Percentiles rank a stretch among this genome's conserved stretches.
These are phyloP conservation scores for Diphyllodes magnificus DNA, from an alignment of 2,113 vertebrate genomes.

Conservation along the genomic window DNA sequence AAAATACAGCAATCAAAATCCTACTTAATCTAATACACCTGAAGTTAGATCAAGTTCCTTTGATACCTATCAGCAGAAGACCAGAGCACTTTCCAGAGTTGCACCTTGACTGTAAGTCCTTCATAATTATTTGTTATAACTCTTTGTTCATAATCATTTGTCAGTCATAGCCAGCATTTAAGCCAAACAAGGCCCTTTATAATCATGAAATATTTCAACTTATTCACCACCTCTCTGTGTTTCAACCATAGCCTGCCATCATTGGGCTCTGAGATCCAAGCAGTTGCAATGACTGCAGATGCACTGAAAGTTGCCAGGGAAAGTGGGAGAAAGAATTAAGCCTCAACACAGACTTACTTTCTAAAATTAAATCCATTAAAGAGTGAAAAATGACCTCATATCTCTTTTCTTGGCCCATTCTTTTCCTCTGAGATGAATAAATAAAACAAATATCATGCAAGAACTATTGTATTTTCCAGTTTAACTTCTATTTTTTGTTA, in stretches of 20 bases:
- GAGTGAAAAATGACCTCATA: background rate
- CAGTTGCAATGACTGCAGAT: background rate
- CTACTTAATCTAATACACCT: background rate
- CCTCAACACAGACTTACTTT: background rate
- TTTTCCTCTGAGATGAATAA: slow-evolving; percentile 17
- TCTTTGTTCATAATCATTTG: background rate
- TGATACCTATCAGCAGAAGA: background rate
- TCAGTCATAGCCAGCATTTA: background rate
- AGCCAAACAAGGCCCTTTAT: background rate
- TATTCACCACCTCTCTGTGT: background rate
- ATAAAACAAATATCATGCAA: background rate
- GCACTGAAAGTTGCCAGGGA: background rate
- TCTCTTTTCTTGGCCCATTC: background rate
- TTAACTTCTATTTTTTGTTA: slow-evolving; percentile 27
- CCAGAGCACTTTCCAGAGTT: background rate
- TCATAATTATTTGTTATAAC: background rate
- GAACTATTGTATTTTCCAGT: background rate
- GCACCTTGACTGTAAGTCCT: background rate
- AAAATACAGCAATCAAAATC: background rate
- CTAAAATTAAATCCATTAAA: background rate
- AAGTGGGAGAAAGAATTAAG: background rate
- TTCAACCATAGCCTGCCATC: background rate
- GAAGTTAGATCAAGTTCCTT: background rate
- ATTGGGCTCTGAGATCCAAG: background rate
- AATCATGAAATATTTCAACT: background rate